Percentiles rank a stretch among this genome's conserved stretches.
Evolutionary conservation across 2,797 vertebrate genomes (phyloP).

Genomic region (Lindbergichthys nudifrons): DNA sequence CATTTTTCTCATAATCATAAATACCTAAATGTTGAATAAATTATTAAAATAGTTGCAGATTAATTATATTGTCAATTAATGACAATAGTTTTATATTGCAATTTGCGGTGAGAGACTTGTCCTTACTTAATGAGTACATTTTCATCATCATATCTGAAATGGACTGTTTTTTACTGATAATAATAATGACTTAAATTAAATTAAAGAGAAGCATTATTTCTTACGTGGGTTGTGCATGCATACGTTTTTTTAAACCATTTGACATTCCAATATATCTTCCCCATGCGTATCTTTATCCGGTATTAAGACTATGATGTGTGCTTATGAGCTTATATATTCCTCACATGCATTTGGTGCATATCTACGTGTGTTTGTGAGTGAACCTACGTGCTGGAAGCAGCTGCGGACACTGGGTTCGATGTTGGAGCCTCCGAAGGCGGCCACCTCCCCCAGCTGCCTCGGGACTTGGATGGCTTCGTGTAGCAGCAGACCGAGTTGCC

Average conservation of each 20-base stretch:
- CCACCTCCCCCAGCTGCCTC: conserved; percentile 95
- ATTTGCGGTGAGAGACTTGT: not conserved
- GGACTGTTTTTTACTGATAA: not conserved
- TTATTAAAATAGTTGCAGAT: not conserved
- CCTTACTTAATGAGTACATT: fast-evolving
- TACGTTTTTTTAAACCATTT: too few species aligned
- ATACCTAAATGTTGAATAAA: not conserved
- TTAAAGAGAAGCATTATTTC: not conserved
- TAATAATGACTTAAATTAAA: not conserved
- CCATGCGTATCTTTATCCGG: too few species aligned
- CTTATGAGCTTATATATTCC: too few species aligned
- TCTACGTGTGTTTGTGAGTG: not conserved
- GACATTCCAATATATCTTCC: too few species aligned
- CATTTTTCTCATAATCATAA: too few species aligned
- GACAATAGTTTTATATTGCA: not conserved
- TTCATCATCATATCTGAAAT: not conserved
- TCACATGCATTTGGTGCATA: too few species aligned
- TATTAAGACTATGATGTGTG: not conserved
- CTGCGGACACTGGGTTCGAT: conserved; percentile 97
- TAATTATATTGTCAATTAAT: not conserved
- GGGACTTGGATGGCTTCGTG: conserved; percentile 98
- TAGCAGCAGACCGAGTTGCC: conserved; percentile 93
- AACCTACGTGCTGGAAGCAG: conserved; percentile 95
- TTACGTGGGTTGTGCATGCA: not conserved
- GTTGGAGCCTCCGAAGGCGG: conserved; percentile 97